Conservation (phyloP, 2,888 invertebrate genomes). For the Ashinkailepas kermadecensis region DNA sequence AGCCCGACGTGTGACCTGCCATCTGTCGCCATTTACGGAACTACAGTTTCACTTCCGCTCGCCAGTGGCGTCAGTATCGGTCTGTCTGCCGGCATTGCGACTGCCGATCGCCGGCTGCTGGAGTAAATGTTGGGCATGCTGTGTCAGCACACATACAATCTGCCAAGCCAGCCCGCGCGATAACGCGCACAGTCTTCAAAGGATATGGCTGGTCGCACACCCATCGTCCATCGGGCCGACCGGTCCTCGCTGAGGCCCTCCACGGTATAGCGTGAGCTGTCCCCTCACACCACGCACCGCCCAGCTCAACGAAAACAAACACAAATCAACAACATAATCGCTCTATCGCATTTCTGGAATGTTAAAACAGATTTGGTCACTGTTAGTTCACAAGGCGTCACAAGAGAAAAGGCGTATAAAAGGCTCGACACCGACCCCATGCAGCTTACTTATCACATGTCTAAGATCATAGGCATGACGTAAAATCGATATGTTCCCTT, state of each 20-base stretch:
- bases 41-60: not conserved
- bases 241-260: too few species aligned
- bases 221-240: too few species aligned
- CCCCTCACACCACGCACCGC: not conserved
- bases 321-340: not conserved
- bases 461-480: not conserved
- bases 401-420: constrained; percentile 12
- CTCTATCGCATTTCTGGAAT: constrained; percentile 7
- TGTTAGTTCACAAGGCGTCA: not conserved
- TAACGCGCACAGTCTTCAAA: too few species aligned
- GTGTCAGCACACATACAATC: too few species aligned
- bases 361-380: constrained; percentile 8
- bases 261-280: too few species aligned
- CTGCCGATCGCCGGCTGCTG: not conserved
- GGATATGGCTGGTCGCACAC: too few species aligned
- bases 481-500: not conserved
- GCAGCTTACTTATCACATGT: not conserved
- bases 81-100: not conserved
- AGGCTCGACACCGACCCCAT: not conserved
- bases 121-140: too few species aligned
- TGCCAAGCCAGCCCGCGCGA: too few species aligned
- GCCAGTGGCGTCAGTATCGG: not conserved
- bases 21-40: not conserved
- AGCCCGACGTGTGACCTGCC: not conserved
- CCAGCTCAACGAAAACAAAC: not conserved